Evolutionary conservation across 2,113 vertebrate species (phyloP), one percentile per base, ranked within the genome.

Genomic region (Morone saxatilis): DNA sequence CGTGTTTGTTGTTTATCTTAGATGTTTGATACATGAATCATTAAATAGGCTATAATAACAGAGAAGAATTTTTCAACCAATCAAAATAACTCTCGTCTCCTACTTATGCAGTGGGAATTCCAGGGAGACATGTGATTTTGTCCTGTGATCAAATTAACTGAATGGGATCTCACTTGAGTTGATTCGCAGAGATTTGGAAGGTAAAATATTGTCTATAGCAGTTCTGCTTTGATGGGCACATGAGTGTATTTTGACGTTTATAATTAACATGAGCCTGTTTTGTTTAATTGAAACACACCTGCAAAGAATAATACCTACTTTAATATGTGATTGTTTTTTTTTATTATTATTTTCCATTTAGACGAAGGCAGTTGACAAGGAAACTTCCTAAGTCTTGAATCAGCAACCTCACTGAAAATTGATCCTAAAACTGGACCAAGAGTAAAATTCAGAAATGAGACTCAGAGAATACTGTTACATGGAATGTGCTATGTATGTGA

Each of bases 151-250:
- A 81, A 61, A 76, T 76, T 85, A 76, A 66, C 22, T 31, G 45
- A 85, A 59, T 85, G 83, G 83, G 25, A 47, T 57, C 78, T 85
- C 77, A 40, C 22, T 20, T 20, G 60, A 76, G 19, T 0, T 75
- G 45, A 85, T 70, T 71, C 59, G n/a, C n/a, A 71, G 19, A 56
- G 16, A n/a, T 84, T 76, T 84, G 22, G 22, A 80, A 80, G 76
- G 85, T 83, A 68, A 70, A 56, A 16, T 10, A 48, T n/a, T 43
- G 17, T 48, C 31, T 31, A 10, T 53, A 11, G 1, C 40, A 70
- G 45, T 20, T 43, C 12, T 25, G 0, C 45, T 65, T 67, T 47
- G 6, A 13, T 48, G n/a, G 10, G 54, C 11, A 36, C 31, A 60
- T 17, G n/a, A 60, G 13, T 60, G 57, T 60, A n/a, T 60, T 8